phyloP scores from a whole-genome alignment of 2,888 invertebrate genomes.

The Eupithecia abbreviata region DNA sequence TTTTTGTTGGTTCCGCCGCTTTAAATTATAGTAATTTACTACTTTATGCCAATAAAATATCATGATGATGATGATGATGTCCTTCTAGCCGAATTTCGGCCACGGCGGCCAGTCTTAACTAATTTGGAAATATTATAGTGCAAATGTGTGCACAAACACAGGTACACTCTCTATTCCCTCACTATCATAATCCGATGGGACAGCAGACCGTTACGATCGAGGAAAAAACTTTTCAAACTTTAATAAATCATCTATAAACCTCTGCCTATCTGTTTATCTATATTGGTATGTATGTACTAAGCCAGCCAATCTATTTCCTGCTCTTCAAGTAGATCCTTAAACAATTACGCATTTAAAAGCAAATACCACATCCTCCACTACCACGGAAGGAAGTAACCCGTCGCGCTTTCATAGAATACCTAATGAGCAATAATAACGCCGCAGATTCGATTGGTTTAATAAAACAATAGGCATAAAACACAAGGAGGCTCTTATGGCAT shows the following conservation, averaged over 20 bases:
- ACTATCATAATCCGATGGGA: no score
- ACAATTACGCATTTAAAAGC: constrained; percentile 19
- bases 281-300: background rate
- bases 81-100: no score
- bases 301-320: constrained; percentile 11
- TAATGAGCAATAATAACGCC: constrained; percentile 43
- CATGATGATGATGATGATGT: background rate
- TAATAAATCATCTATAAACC: background rate
- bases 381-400: constrained; percentile 55
- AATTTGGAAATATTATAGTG: no score
- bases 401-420: constrained; percentile 48
- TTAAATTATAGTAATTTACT: constrained; percentile 2
- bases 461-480: constrained; percentile 31
- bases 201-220: no score
- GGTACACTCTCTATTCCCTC: no score
- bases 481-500: constrained; percentile 5
- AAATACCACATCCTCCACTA: constrained; percentile 25
- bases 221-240: no score
- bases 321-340: constrained; percentile 13
- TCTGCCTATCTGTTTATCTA: background rate
- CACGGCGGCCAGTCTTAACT: no score
- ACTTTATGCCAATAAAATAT: background rate
- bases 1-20: background rate
- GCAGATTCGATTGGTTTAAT: constrained; percentile 39
- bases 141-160: no score